These are phyloP conservation scores for Sisor rabdophorus DNA, from an alignment of 2,113 vertebrate species.

Conservation along the genomic window DNA sequence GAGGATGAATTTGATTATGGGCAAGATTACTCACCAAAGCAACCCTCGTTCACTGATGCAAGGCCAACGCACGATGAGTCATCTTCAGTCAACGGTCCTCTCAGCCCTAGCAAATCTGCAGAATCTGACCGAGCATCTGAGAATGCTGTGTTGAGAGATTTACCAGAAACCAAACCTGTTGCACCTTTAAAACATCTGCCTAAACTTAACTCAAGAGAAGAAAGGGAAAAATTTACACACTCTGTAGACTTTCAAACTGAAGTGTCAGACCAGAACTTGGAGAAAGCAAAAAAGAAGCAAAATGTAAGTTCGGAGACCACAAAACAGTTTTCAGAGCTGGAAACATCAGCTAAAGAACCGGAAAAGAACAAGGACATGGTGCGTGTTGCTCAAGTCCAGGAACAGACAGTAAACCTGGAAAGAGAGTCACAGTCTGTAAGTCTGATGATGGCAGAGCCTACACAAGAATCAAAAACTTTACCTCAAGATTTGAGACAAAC, in stretches of 20 bases:
- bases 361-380: background rate
- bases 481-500: background rate
- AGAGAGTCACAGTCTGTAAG: background rate
- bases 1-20: conserved; percentile 48
- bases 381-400: background rate
- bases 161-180: conserved; percentile 42
- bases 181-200: conserved; percentile 47
- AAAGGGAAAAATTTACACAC: conserved; percentile 17
- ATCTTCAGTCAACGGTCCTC: conserved; percentile 45
- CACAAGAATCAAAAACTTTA: background rate
- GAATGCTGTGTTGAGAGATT: conserved; percentile 30
- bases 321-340: background rate
- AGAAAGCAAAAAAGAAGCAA: conserved; percentile 24
- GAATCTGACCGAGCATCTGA: conserved; percentile 37
- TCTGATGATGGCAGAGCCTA: background rate
- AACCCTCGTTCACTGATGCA: conserved; percentile 44
- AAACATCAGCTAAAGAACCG: background rate
- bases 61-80: conserved; percentile 49
- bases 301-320: conserved; percentile 18
- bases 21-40: conserved; percentile 47
- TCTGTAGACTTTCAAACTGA: conserved; percentile 12
- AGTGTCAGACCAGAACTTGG: conserved; percentile 6
- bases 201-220: conserved; percentile 50
- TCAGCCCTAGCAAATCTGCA: conserved; percentile 33
- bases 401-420: background rate